Evolutionary conservation across 2,888 invertebrate genomes (phyloP), one percentile per base, ranked within the genome.

Genomic region (Eupithecia centaureata): DNA sequence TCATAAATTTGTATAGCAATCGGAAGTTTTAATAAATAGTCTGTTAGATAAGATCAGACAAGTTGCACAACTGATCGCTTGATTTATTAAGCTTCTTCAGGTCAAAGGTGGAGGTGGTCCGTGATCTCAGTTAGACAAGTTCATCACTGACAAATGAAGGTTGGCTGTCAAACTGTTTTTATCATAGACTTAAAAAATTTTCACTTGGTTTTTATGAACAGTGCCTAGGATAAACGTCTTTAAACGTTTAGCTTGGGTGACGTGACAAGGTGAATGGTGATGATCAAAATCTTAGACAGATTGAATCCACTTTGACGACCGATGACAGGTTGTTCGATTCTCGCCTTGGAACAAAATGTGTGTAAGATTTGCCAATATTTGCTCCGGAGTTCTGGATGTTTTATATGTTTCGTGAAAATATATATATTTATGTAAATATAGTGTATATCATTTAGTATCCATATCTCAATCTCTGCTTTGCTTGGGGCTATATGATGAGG

Each of bases 61-160:
- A 47, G 47, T 22, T 18, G 10, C 47, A 12, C 8, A 47, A 47
- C 22, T 22, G 22, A 47, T 47, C 10, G 47, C 4, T 22, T 54
- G n/a, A 61, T 64, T 42, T 32, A 67, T 65, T 64, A 68, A 65
- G 64, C 35, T 35, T 32, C 47, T 61, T n/a, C 42, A 32, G 71
- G 69, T 73, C 66, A 71, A 35, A 66, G 59, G 67, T 65, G 61
- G 42, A 27, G 42, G 42, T 42, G 42, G n/a, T 42, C 38, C 63
- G 57, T 60, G 63, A 62, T 60, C 62, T 12, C 51, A 51, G 32
- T 61, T 22, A 47, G 65, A 1, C 25, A 30, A 47, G 42, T 35
- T 65, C 68, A 68, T 63, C 63, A 62, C 8, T 35, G 13, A 61
- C 27, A 27, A 56, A 27, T 32, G 63, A 59, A 67, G 59, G 67